A percentile compares a stretch with the other conserved stretches of the same genome.
Evolutionary conservation across 2,113 vertebrate genomes (phyloP).

Genomic region (Polypterus bichir): DNA sequence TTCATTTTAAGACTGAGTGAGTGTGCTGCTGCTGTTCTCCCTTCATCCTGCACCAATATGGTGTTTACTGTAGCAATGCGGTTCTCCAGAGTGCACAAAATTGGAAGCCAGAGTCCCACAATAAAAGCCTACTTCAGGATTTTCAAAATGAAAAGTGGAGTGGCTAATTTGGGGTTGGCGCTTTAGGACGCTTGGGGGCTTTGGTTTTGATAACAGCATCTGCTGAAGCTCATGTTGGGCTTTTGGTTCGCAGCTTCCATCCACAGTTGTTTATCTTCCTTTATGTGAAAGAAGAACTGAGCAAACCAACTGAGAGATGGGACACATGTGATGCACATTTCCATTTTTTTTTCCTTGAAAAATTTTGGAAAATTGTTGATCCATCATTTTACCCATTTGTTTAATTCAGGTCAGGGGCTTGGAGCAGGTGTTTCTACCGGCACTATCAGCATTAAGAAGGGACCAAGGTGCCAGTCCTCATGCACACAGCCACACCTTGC

Average conservation of each 20-base stretch:
- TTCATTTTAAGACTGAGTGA: too few relatives aligned
- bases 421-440: too few relatives aligned
- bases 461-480: too few relatives aligned
- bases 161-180: not conserved
- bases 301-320: too few relatives aligned
- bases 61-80: conserved; percentile 18
- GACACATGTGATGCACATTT: too few relatives aligned
- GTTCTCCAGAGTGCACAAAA: conserved; percentile 9
- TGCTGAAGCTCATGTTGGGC: not conserved
- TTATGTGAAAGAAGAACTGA: not conserved
- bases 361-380: too few relatives aligned
- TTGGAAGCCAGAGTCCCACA: not conserved
- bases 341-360: too few relatives aligned
- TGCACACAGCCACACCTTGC: too few relatives aligned
- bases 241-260: not conserved
- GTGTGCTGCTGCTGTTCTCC: not conserved
- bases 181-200: too few relatives aligned
- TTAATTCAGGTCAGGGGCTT: too few relatives aligned
- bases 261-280: not conserved
- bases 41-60: not conserved
- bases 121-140: not conserved
- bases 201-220: not conserved
- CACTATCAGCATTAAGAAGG: too few relatives aligned
- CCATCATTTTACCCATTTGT: too few relatives aligned
- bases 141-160: conserved; percentile 3